A percentile compares a stretch with the other conserved stretches of the same genome.
These are phyloP conservation scores for Calephelis virginiensis DNA, from an alignment of 1,140 invertebrate genomes.

Conservation along the genomic window DNA sequence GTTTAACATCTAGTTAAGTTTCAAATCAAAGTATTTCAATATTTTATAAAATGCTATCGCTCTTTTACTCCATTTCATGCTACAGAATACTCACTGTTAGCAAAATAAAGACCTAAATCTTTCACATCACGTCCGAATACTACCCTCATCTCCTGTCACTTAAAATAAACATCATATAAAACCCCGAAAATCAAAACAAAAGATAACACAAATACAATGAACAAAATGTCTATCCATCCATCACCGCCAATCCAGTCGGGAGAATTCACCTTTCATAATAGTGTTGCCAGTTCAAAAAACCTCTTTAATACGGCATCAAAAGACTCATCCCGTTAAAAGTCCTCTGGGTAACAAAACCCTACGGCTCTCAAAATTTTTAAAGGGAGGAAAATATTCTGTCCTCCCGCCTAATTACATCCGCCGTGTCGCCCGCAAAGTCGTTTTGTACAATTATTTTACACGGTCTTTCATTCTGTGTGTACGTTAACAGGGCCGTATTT, in stretches of 20 bases:
- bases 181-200: constrained; percentile 2
- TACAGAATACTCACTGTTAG: too few species aligned
- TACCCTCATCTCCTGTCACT: constrained; percentile 6
- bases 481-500: constrained; percentile 13
- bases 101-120: neutral
- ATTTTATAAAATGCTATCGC: too few species aligned
- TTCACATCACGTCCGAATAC: neutral
- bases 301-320: constrained; percentile 29
- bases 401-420: constrained; percentile 44
- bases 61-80: too few species aligned
- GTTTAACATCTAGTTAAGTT: too few species aligned
- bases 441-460: constrained; percentile 43
- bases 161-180: constrained; percentile 6
- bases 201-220: constrained; percentile 3
- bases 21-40: too few species aligned
- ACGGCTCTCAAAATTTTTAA: constrained; percentile 34
- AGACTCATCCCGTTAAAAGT: constrained; percentile 40
- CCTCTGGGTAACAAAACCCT: constrained; percentile 39
- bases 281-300: constrained; percentile 4
- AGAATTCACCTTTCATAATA: constrained; percentile 4
- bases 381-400: constrained; percentile 29
- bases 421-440: constrained; percentile 37
- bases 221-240: constrained; percentile 1
- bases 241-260: constrained; percentile 12
- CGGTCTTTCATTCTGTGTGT: constrained; percentile 29